Base-by-base conservation (phyloP, 2,797 vertebrate genomes). In the Notolabrus celidotus region DNA sequence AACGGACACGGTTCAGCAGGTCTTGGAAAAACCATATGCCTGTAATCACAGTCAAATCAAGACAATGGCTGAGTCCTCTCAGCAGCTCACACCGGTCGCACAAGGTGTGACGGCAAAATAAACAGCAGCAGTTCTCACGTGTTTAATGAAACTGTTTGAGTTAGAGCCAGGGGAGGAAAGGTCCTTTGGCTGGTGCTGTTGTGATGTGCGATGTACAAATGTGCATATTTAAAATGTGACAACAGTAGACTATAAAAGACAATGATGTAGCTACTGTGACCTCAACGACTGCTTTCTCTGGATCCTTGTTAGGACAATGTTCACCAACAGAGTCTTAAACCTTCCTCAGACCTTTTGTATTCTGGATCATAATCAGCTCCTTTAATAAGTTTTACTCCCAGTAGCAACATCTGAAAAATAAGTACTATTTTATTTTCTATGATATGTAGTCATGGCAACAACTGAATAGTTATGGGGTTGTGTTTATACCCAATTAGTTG, bases 1-100 rank as follows among this genome's bases (percentile, higher is more conserved):
- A 78, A 71, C 22, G 1, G 46, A 73, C 69, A 74, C 56, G 67
- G 67, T 67, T 82, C 62, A 67, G 65, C 61, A 53, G 50, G 45
- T 76, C 83, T 0, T 42, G 47, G 49, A 0, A 20, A 66, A 62
- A 70, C 36, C 69, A 69, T 14, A 67, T 55, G 64, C 39, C 67
- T 1, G 10, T 67, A 66, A 71, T 62, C 65, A 42, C 50, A 57
- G 34, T 34, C 31, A 56, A 23, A 67, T 17, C 1, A 51, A 74
- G 67, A 58, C 57, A 52, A 33, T 17, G 29, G 19, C 46, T 23
- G n/a, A 63, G 53, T 60, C 63, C 38, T 59, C 52, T 64, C 53
- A 15, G 20, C 29, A 54, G 25, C 23, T n/a, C 15, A 53, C 62
- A 55, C 47, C 69, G 58, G 51, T 62, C 52, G 42, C n/a, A 55